Conservation (phyloP, 2,888 invertebrate species). For the Nomada fabriciana region DNA sequence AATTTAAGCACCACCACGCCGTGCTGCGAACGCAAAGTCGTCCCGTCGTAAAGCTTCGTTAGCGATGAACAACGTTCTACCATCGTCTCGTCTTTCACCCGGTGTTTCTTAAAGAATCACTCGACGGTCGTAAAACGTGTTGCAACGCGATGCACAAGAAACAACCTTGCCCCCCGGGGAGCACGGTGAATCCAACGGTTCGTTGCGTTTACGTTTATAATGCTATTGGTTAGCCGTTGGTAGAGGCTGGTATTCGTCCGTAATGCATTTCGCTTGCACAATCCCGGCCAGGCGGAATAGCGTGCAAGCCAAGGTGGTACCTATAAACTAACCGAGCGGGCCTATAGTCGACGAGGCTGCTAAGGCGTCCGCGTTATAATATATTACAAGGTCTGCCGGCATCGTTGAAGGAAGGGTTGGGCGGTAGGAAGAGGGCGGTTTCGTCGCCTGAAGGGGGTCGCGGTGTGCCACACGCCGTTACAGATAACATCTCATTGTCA, state of each 20-base stretch:
- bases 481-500: conserved; percentile 82
- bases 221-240: conserved; percentile 52
- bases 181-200: conserved; percentile 36
- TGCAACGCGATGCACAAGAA: not conserved
- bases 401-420: conserved; percentile 46
- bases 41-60: not conserved
- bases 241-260: conserved; percentile 62
- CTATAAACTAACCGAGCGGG: conserved; percentile 77
- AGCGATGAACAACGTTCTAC: not conserved
- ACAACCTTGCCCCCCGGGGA: not conserved
- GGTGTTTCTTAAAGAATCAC: not conserved
- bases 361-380: conserved; percentile 72
- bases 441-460: conserved; percentile 64
- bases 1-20: too few relatives aligned
- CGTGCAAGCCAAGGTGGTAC: conserved; percentile 73
- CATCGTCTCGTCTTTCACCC: not conserved
- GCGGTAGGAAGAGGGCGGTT: conserved; percentile 54
- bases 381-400: conserved; percentile 64
- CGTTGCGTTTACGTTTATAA: conserved; percentile 56
- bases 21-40: too few relatives aligned
- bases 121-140: not conserved
- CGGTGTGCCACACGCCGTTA: conserved; percentile 72
- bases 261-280: conserved; percentile 76
- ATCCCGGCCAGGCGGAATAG: conserved; percentile 70
- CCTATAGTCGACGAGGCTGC: conserved; percentile 58